These are phyloP conservation scores for Pterois miles DNA, from an alignment of 2,797 vertebrate genomes.

Conservation along the genomic window DNA sequence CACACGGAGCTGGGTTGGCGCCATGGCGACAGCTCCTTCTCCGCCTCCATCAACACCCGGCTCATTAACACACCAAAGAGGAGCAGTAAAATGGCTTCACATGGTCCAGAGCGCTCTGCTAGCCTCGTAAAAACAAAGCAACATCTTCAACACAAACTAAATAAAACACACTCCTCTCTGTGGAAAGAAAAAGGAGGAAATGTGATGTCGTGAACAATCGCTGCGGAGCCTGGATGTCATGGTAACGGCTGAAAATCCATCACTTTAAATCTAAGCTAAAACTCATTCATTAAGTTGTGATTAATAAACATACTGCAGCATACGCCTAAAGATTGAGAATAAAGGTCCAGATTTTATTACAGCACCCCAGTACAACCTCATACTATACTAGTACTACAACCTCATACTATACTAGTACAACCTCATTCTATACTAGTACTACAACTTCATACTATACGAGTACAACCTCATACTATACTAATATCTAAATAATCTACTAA, in stretches of 20 bases:
- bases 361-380: too few species aligned
- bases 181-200: background rate
- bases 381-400: too few species aligned
- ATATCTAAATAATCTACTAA: too few species aligned
- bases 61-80: slow-evolving; percentile 39
- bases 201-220: background rate
- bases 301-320: background rate
- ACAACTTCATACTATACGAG: too few species aligned
- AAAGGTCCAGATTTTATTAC: background rate
- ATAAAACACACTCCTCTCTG: background rate
- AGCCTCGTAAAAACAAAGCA: slow-evolving; percentile 28
- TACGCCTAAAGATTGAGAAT: background rate
- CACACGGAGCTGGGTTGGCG: background rate
- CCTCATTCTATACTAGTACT: too few species aligned
- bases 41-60: slow-evolving; percentile 1
- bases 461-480: too few species aligned
- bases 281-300: background rate
- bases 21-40: background rate
- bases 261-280: background rate
- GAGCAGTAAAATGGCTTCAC: slow-evolving; percentile 28
- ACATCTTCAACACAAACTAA: slow-evolving; percentile 40
- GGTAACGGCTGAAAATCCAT: too few species aligned
- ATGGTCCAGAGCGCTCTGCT: background rate
- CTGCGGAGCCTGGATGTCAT: too few species aligned
- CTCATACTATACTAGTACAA: too few species aligned